These are phyloP conservation scores for Phainopepla nitens DNA, from an alignment of 2,113 vertebrate species.

Conservation along the genomic window DNA sequence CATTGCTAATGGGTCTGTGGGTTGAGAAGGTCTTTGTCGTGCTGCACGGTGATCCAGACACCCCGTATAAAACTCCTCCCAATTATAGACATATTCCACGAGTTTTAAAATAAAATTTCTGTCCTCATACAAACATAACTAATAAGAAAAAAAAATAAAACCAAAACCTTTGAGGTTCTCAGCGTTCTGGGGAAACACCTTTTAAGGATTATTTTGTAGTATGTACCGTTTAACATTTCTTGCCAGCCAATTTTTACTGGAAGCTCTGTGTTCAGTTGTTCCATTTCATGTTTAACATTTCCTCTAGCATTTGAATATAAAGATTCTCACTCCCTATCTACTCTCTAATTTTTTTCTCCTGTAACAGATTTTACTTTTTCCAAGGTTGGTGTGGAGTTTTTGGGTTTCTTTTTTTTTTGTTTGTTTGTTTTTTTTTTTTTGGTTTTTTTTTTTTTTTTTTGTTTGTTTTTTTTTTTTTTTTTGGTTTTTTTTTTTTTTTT, in stretches of 20 bases:
- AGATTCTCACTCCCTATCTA: not conserved
- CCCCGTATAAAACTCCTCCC: not conserved
- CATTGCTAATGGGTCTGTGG: not conserved
- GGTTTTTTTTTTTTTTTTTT: not conserved
- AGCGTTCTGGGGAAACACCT: not conserved
- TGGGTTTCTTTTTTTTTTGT: too few relatives aligned
- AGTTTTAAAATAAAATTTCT: not conserved
- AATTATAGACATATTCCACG: not conserved
- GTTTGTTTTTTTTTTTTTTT: too few relatives aligned
- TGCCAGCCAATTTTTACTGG: not conserved
- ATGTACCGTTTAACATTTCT: not conserved
- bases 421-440: too few relatives aligned
- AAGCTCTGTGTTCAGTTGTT: not conserved
- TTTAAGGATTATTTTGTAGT: not conserved
- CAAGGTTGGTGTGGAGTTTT: not conserved
- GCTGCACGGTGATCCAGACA: not conserved
- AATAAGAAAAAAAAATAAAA: not conserved
- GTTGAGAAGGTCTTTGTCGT: not conserved
- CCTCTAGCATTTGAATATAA: not conserved
- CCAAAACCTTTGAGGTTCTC: not conserved
- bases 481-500: not conserved
- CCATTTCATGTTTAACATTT: not conserved
- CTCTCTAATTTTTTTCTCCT: not conserved
- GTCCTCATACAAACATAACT: not conserved
- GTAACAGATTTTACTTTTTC: not conserved